Base-by-base conservation (phyloP, 2,888 invertebrate species). In the Eupeodes latifasciatus region DNA sequence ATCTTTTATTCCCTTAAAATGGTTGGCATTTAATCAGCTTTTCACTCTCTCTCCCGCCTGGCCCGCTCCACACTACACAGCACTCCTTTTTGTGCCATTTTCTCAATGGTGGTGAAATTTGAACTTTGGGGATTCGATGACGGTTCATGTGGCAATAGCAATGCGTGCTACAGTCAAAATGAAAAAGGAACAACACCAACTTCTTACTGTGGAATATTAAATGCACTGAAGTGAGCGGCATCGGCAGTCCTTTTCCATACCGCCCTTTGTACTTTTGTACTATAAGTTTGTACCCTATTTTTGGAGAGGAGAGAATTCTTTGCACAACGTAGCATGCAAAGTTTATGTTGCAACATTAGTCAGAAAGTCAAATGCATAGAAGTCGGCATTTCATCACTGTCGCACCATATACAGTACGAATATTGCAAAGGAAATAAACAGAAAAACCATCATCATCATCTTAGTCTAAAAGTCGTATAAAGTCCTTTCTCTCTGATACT, bases 291-390 rank as follows among this genome's bases (percentile, higher is more conserved):
- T 14, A 27, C 57, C 14, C 1, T 40, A 40, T 62, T 40, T 5
- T 51, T 51, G 14, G 51, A 14, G 12, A 27, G 61, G 61, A 5
- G 14, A 78, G 81, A 82, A 85, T 85, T 81, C 84, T 59, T 74
- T 55, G 77, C 76, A 84, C 66, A 87, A 66, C 77, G 88, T 81
- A 75, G 81, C 88, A 88, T 85, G 88, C 88, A 85, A 85, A 78
- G 85, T 85, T 89, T 89, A 89, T 89, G 89, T 85, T 85, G 89
- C 78, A 85, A 85, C 89, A 89, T 89, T 89, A 76, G 81, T 89
- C 85, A 85, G 79, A 75, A 89, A 89, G 89, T 89, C 89, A 89
- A 89, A 89, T 85, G 85, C 89, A 89, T 79, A 81, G 88, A 85
- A 81, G 85, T 84, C 69, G 81, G 85, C 85, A 85, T 85, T 88